Evolutionary conservation across 2,888 invertebrate species (phyloP), one percentile per base, ranked within the genome.

Genomic region (Griposia aprilina): DNA sequence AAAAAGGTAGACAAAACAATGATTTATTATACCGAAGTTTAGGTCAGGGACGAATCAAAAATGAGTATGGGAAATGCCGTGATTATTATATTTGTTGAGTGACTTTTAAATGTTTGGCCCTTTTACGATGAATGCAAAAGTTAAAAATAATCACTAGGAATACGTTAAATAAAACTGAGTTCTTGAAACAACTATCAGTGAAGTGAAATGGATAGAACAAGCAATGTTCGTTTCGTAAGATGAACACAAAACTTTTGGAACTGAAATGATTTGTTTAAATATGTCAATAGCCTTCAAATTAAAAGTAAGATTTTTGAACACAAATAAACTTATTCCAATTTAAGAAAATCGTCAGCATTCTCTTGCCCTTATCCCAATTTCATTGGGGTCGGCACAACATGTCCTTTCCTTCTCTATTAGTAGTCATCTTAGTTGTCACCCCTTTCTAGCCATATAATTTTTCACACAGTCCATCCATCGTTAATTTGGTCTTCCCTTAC

Each of bases 1-100:
- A 30, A 78, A 82, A 82, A 81, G 67, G 77, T 77, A 75, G 80
- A 72, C 81, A 67, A 80, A 77, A 76, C 70, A 78, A 73, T 81
- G 86, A 86, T 87, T 81, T 80, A 86, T 86, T 70, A 68, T 73
- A 59, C 63, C 11, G 8, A 65, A 80, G 36, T 55, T 84, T 82
- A n/a, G 74, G 77, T 83, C 81, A 83, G 30, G 82, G 82, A 23
- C 73, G 41, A 70, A 81, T 80, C 55, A 52, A 78, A 23, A 79
- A 81, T 72, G 48, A 62, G 73, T 68, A 67, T 70, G 65, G 50
- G 52, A 41, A 26, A 7, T 76, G 45, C 26, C 52, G 11, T 59
- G 75, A 66, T 75, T 75, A 52, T 23, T 41, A 68, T 73, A 60
- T 75, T 66, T 48, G 48, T 62, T 55, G 36, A 41, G 20, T 36